Evolutionary conservation across 1,140 invertebrate species (phyloP), one percentile per base, ranked within the genome.

Genomic region (Drosophila mayri): DNA sequence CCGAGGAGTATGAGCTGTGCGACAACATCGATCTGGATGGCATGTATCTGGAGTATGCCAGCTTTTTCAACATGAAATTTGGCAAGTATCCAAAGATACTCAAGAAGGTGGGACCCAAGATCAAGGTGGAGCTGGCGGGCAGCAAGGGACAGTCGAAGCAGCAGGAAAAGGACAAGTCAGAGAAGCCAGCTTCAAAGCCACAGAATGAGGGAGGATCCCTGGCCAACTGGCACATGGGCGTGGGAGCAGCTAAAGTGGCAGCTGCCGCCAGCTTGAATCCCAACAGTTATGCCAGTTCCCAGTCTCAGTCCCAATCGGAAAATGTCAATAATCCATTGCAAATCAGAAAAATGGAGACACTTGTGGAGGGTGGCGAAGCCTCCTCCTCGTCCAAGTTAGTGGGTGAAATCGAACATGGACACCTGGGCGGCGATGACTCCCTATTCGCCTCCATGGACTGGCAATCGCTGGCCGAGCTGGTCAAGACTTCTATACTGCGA

Each of bases 1-100:
- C 94, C 1, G 94, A 95, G 35, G 94, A 95, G 41, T 96, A 95
- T 93, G 94, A 95, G 83, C 94, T 98, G 1, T 99, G 98, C 93
- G 98, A 99, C 80, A 99, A 99, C 79, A 95, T 99, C 60, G 97
- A 98, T 91, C 93, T 99, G 72, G 95, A 97, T 59, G 96, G 96
- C 18, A 96, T 99, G 64, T 93, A 99, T 47, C 95, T 97, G 93
- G 97, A 99, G 78, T 99, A 97, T 92, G 96, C 96, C 75, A 96
- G 96, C 55, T 99, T 97, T 93, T 98, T 97, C 92, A 95, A 95
- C 78, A 93, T 97, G 20, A 95, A 97, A 81, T 98, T 97, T 93
- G 96, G 97, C 90, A 97, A 97, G 92, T 95, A 97, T 91, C 98
- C 98, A 0, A 96, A 95, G 90, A 94, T 98, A 32, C 95, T 95